Percentiles rank a stretch among this genome's conserved stretches.
Conservation (phyloP, 2,888 invertebrate genomes). For the Leptinotarsa haldemani region DNA sequence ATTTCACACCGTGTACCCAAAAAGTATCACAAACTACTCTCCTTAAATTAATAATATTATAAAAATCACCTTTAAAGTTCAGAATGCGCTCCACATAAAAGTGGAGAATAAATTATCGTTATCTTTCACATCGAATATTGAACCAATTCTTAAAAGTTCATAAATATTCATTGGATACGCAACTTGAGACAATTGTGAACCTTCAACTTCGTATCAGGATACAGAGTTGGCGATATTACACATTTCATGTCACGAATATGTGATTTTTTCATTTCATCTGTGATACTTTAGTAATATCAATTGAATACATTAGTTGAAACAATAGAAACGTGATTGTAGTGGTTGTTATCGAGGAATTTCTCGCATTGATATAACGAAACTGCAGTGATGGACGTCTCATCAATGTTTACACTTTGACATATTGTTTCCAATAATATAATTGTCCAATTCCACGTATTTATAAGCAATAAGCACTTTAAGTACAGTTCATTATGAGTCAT, state of each 20-base stretch:
- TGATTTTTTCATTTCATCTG: slow-evolving; percentile 37
- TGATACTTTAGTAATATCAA: slow-evolving; percentile 45
- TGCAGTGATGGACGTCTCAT: neutral
- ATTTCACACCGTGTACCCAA: too few relatives aligned
- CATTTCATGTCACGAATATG: slow-evolving; percentile 39
- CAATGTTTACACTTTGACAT: too few relatives aligned
- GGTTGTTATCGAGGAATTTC: slow-evolving; percentile 46
- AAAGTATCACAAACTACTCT: too few relatives aligned
- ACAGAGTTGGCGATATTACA: slow-evolving; percentile 33
- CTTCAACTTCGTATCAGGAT: slow-evolving; percentile 37
- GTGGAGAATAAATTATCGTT: neutral
- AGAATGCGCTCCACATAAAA: too few relatives aligned
- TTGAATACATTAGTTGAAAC: slow-evolving; percentile 45
- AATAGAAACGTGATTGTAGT: slow-evolving; percentile 48
- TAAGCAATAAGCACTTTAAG: too few relatives aligned
- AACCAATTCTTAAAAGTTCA: slow-evolving; percentile 30
- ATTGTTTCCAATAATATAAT: too few relatives aligned
- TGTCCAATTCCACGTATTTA: too few relatives aligned
- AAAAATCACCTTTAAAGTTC: too few relatives aligned
- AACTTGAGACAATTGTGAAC: slow-evolving; percentile 34
- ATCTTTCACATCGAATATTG: slow-evolving; percentile 9
- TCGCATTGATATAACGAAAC: slow-evolving; percentile 39
- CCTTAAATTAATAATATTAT: too few relatives aligned
- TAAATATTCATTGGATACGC: slow-evolving; percentile 41
- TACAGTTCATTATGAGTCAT: too few relatives aligned